These are phyloP conservation scores for Uromys caudimaculatus DNA, from an alignment of 2,797 vertebrate species.

Conservation along the genomic window DNA sequence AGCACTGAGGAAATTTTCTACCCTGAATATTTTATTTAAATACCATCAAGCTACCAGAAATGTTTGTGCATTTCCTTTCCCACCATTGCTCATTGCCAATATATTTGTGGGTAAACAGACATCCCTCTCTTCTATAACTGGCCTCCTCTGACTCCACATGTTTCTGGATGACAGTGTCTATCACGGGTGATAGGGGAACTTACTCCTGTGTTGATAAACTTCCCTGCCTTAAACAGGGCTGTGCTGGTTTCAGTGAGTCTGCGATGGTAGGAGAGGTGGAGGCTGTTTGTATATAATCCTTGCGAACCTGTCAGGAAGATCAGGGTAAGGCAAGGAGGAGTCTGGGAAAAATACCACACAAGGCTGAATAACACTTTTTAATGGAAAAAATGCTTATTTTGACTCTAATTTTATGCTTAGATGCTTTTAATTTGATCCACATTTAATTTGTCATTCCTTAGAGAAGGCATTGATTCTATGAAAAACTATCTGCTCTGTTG, in stretches of 20 bases:
- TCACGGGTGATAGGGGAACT: slow-evolving; percentile 21
- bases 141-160: slow-evolving; percentile 12
- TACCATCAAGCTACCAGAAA: slow-evolving; percentile 75
- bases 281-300: background rate
- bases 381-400: slow-evolving; percentile 79
- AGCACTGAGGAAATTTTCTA: slow-evolving; percentile 66
- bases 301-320: slow-evolving; percentile 61
- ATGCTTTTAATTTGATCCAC: slow-evolving; percentile 85
- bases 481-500: slow-evolving; percentile 67
- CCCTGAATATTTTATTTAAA: slow-evolving; percentile 82
- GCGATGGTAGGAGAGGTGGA: slow-evolving; percentile 39
- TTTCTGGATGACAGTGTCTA: slow-evolving; percentile 35
- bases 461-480: slow-evolving; percentile 75
- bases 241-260: slow-evolving; percentile 22
- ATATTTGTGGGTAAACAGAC: slow-evolving; percentile 56
- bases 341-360: slow-evolving; percentile 71
- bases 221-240: background rate
- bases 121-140: slow-evolving; percentile 61
- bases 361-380: slow-evolving; percentile 73
- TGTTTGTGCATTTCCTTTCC: slow-evolving; percentile 73
- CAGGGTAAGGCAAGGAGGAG: slow-evolving; percentile 17
- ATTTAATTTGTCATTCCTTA: slow-evolving; percentile 78
- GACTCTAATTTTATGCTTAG: slow-evolving; percentile 85
- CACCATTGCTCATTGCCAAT: slow-evolving; percentile 64
- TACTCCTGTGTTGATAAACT: slow-evolving; percentile 23